These are phyloP conservation scores for Bovichtus diacanthus DNA, from an alignment of 2,797 vertebrate species.

Conservation along the genomic window DNA sequence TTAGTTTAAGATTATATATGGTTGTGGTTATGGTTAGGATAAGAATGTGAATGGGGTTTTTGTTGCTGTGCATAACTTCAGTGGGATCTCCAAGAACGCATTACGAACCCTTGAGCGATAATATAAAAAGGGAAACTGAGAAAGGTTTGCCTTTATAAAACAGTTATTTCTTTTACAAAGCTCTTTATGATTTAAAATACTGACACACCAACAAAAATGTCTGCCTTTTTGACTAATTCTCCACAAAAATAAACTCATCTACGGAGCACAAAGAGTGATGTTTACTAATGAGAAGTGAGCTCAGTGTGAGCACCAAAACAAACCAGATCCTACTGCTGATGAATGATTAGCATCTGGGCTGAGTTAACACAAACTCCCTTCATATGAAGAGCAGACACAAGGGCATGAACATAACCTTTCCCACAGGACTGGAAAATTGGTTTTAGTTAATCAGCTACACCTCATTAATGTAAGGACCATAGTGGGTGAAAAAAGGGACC, in stretches of 20 bases:
- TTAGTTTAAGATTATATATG: slow-evolving; percentile 24
- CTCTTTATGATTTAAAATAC: background rate
- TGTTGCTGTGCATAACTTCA: slow-evolving; percentile 4
- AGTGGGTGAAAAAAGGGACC: background rate
- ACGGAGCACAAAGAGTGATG: slow-evolving; percentile 18
- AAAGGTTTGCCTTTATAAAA: slow-evolving; percentile 33
- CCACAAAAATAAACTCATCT: background rate
- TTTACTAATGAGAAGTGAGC: slow-evolving; percentile 20
- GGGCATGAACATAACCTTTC: slow-evolving; percentile 54
- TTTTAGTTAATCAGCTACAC: slow-evolving; percentile 77
- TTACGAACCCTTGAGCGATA: background rate
- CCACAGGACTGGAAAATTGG: slow-evolving; percentile 67
- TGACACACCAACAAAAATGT: background rate
- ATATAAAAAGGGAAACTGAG: slow-evolving; percentile 8
- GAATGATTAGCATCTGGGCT: slow-evolving; percentile 69
- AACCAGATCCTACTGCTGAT: slow-evolving; percentile 44
- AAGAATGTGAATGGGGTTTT: slow-evolving; percentile 17
- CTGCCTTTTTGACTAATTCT: background rate
- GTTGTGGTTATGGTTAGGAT: slow-evolving; percentile 12
- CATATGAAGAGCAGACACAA: slow-evolving; percentile 35
- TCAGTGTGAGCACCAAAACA: slow-evolving; percentile 30
- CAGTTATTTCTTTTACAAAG: slow-evolving; percentile 5
- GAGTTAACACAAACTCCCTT: slow-evolving; percentile 29
- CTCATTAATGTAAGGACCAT: slow-evolving; percentile 26
- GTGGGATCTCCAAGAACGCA: slow-evolving; percentile 4